Evolutionary conservation across 2,888 invertebrate species (phyloP), one percentile per base, ranked within the genome.

Genomic region (Ochlodes sylvanus): DNA sequence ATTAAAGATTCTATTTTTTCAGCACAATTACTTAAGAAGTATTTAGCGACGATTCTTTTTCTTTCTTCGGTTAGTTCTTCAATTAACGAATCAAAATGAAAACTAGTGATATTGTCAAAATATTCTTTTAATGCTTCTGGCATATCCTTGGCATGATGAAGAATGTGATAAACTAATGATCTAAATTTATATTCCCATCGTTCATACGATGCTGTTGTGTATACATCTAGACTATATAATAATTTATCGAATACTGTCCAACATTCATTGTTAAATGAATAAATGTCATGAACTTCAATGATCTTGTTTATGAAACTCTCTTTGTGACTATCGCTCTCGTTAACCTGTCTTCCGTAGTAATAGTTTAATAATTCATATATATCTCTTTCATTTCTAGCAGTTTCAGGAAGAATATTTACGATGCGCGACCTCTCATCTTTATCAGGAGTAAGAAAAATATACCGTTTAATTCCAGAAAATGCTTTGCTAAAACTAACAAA

Each of bases 301-400:
- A 87, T 60, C 54, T 71, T 69, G 4, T 79, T 72, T 17, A 89
- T 34, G 73, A 89, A 88, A 9, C 58, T 57, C 34, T 79, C 75
- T 75, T 83, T 88, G 2, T 61, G 52, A 87, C 41, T n/a, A 3
- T 42, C 70, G 27, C 34, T 70, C 75, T 88, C 89, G 72, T 88
- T 88, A 0, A 79, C 72, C 75, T 87, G 87, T 67, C 84, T 81
- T 0, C 83, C 77, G 66, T 80, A 80, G 72, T 80, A 89, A 75
- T 88, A 82, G 14, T 75, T 75, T 4, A 88, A 74, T 15, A 86
- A 68, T 32, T 74, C 69, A 69, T 76, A 75, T n/a, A 87, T 64
- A 4, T 89, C 81, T 2, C 72, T 61, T 61, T 84, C 77, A 56
- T 71, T 83, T 74, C 77, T 80, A 10, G 81, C 80, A 2, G 81